Evolutionary conservation across 1,140 invertebrate genomes (phyloP), one percentile per base, ranked within the genome.

Genomic region (Bombus pascuorum): DNA sequence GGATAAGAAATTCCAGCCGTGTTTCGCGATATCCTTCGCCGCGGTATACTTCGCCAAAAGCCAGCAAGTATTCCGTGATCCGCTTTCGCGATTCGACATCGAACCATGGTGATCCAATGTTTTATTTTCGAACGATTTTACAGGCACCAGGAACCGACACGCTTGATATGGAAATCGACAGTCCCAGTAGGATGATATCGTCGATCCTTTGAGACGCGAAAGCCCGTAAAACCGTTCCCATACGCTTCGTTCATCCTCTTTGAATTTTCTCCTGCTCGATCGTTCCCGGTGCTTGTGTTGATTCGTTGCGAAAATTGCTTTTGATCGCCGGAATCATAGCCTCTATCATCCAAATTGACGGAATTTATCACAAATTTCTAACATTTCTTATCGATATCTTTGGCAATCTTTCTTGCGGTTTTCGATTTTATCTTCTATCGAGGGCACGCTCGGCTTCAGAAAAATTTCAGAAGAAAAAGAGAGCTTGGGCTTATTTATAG

Each of bases 121-220:
- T 78, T 78, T 78, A 78, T 78, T 66, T 78, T 59, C 75, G 59
- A 65, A 28, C 37, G 75, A 42, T 78, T 78, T 78, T 78, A 62
- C 59, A 59, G 3, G 10, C 37, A 28, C 39, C 37, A 62, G 28
- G 22, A n/a, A 18, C 37, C 18, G 37, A 78, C 37, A 32, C 57
- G 59, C 37, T 78, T 78, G 57, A 78, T 65, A 65, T 78, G 75
- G 75, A 78, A 66, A 78, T 78, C 25, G 75, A 77, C 53, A 77
- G 74, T 18, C 75, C 75, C 75, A 28, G 75, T 34, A 77, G 75
- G 75, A 77, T 25, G 75, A 78, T 78, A 65, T 75, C 44, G 32
- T 25, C 32, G 73, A 75, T 65, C 75, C 75, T 78, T 78, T 78
- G 57, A 78, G 75, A 65, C 75, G 75, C 57, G 75, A 78, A 42